Conservation (phyloP, 2,113 vertebrate genomes). For the Caracal caracal region DNA sequence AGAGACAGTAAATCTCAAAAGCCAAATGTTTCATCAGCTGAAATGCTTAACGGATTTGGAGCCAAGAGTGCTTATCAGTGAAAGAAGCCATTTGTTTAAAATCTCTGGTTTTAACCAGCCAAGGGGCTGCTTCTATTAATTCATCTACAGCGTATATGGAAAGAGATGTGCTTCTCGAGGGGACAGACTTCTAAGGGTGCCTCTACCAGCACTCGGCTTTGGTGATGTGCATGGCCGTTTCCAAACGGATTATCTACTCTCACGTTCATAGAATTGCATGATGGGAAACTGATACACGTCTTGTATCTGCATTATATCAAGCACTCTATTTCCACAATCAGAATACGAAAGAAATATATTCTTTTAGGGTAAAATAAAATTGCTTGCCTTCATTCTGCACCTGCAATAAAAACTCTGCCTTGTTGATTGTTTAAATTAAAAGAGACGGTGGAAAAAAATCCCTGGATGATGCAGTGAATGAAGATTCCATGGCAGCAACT, state of each 20-base stretch:
- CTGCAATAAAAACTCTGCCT: neutral
- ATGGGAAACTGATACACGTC: neutral
- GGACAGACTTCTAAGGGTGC: neutral
- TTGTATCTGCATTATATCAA: neutral
- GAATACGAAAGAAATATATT: accelerated
- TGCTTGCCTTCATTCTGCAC: conserved; percentile 52
- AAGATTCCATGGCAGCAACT: conserved; percentile 14
- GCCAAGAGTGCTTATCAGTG: neutral
- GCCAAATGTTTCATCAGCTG: neutral
- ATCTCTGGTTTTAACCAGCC: neutral
- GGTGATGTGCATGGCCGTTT: neutral
- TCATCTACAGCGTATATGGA: accelerated
- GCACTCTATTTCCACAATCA: accelerated
- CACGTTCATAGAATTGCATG: accelerated
- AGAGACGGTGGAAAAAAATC: neutral
- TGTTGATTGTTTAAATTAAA: neutral
- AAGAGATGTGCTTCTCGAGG: accelerated
- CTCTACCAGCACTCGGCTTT: accelerated
- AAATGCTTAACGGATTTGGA: neutral
- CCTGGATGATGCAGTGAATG: conserved; percentile 55
- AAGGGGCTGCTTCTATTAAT: neutral
- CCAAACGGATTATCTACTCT: accelerated
- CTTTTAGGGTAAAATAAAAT: conserved; percentile 2
- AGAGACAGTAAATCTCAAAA: neutral
- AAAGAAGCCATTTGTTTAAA: neutral